Evolutionary conservation across 2,113 vertebrate genomes (phyloP).

Genomic region (Sminthopsis crassicaudata): DNA sequence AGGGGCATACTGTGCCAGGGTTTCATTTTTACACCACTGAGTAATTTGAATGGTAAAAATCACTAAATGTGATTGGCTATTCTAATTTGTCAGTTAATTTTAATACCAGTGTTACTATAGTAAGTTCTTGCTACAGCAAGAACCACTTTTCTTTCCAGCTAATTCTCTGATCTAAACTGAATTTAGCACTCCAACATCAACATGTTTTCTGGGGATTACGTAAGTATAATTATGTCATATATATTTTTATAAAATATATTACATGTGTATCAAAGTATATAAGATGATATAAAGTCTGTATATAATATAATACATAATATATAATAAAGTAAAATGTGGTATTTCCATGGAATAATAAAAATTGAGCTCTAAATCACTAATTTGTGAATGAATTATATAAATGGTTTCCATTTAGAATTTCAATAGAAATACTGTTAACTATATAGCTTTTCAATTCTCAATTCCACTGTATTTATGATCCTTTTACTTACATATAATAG

Average conservation of each 20-base stretch:
- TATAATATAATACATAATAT: background rate
- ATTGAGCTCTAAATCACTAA: slow-evolving; percentile 8
- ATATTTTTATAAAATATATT: background rate
- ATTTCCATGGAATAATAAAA: slow-evolving; percentile 55
- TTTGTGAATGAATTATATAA: slow-evolving; percentile 9
- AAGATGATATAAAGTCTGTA: background rate
- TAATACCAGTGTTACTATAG: background rate
- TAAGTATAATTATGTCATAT: slow-evolving; percentile 79
- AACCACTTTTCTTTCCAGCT: background rate
- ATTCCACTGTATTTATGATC: background rate
- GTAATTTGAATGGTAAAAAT: slow-evolving; percentile 15
- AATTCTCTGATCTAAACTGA: slow-evolving; percentile 39
- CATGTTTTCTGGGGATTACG: slow-evolving; percentile 84
- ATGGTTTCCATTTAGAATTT: slow-evolving; percentile 33
- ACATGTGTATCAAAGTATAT: background rate
- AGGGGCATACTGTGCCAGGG: slow-evolving; percentile 43
- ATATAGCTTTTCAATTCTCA: slow-evolving; percentile 34
- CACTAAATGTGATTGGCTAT: slow-evolving; percentile 42
- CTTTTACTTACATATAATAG: background rate
- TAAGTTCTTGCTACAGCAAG: background rate
- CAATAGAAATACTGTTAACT: slow-evolving; percentile 31
- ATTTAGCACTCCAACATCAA: slow-evolving; percentile 41
- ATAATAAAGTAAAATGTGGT: background rate
- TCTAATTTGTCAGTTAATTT: slow-evolving; percentile 11
- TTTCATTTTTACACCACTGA: slow-evolving; percentile 54